Evolutionary conservation across 2,113 vertebrate species (phyloP).

Genomic region (Eretmochelys imbricata): DNA sequence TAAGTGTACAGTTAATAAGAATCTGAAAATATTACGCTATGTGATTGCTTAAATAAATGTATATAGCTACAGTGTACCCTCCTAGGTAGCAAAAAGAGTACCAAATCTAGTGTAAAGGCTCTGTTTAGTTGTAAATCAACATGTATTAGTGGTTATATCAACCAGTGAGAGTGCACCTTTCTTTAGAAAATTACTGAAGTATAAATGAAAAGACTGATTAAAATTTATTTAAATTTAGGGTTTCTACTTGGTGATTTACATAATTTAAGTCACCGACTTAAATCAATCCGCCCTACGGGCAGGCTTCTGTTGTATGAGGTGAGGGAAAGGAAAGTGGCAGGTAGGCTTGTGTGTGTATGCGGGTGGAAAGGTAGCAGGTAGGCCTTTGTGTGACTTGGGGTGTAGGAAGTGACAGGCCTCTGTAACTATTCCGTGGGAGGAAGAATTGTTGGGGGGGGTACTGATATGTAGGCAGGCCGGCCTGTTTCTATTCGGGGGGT

Average conservation of each 20-base stretch:
- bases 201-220: neutral
- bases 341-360: neutral
- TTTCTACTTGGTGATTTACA: neutral
- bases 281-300: neutral
- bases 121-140: neutral
- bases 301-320: neutral
- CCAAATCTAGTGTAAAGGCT: neutral
- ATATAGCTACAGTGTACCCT: neutral
- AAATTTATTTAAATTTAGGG: neutral
- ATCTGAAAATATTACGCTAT: neutral
- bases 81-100: neutral
- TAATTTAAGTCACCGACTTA: neutral
- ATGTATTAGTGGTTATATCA: neutral
- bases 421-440: too few species aligned
- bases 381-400: neutral
- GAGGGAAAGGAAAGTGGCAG: neutral
- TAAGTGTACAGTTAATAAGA: neutral
- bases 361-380: neutral
- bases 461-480: too few species aligned
- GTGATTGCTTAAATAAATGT: neutral
- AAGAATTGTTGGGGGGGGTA: too few species aligned
- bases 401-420: neutral
- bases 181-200: neutral
- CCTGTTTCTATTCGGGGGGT: neutral
- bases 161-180: neutral